A percentile compares a stretch with the other conserved stretches of the same genome.
phyloP scores from a whole-genome alignment of 2,888 invertebrate species.

The Microplitis deprimator region DNA sequence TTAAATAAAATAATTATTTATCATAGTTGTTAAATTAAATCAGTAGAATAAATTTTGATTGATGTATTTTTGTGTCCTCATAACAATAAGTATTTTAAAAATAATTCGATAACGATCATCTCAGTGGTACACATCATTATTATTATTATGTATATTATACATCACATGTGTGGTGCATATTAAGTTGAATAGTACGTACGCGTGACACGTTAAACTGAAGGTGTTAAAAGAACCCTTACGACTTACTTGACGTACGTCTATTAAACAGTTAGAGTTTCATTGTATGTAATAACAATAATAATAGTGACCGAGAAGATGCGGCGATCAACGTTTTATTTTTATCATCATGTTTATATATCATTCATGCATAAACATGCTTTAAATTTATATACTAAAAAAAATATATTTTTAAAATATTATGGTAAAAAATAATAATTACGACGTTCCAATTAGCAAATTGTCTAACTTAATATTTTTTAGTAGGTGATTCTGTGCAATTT shows the following conservation, averaged over 20 bases:
- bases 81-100: background rate
- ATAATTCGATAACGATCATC: background rate
- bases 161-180: conserved; percentile 13
- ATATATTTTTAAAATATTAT: conserved; percentile 5
- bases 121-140: conserved; percentile 6
- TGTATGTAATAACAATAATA: conserved; percentile 59
- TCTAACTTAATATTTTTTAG: too few species aligned
- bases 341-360: conserved; percentile 48
- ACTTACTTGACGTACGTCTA: conserved; percentile 53
- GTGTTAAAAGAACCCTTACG: conserved; percentile 48
- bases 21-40: background rate
- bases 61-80: conserved; percentile 18
- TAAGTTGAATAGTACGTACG: conserved; percentile 15
- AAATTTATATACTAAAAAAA: background rate
- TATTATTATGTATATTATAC: background rate
- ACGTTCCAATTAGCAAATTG: too few species aligned
- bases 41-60: conserved; percentile 25
- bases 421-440: background rate
- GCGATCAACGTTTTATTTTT: conserved; percentile 53
- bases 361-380: conserved; percentile 41
- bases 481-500: too few species aligned
- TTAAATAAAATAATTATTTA: conserved; percentile 10
- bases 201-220: conserved; percentile 31
- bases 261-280: conserved; percentile 58
- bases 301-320: conserved; percentile 51